A percentile compares a stretch with the other conserved stretches of the same genome.
These are phyloP conservation scores for Hypomecis atomaria DNA, from an alignment of 2,888 invertebrate genomes.

Conservation along the genomic window DNA sequence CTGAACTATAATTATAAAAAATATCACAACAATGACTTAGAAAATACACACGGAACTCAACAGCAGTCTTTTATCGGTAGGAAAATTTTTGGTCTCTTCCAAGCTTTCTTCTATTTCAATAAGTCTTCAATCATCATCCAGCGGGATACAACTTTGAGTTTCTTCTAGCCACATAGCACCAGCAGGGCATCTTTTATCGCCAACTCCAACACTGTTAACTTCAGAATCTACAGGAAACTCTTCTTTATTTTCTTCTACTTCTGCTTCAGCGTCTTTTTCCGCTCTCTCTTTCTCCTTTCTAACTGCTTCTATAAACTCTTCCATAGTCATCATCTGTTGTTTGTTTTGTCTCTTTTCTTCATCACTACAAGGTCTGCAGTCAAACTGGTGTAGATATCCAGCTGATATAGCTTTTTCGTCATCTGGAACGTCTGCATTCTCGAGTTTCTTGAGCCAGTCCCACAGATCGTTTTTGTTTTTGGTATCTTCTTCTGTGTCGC, in stretches of 20 bases:
- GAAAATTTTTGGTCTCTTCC: too few relatives aligned
- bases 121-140: neutral
- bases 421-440: neutral
- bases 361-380: conserved; percentile 3
- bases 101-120: neutral
- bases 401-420: neutral
- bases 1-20: too few relatives aligned
- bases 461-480: conserved; percentile 1
- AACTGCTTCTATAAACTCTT: neutral
- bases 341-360: neutral
- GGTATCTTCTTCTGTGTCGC: conserved; percentile 10
- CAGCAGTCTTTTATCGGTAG: too few relatives aligned
- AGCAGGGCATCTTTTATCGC: conserved; percentile 1
- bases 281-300: neutral
- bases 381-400: conserved; percentile 7
- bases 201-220: neutral
- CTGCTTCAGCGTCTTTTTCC: neutral
- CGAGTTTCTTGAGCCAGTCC: conserved; percentile 1
- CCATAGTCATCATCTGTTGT: neutral
- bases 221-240: neutral
- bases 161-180: too few relatives aligned
- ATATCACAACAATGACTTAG: too few relatives aligned
- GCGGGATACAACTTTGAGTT: neutral
- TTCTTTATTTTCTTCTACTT: neutral
- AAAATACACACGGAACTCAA: too few relatives aligned